phyloP scores from a whole-genome alignment of 2,113 vertebrate species.

The Speoplatyrhinus poulsoni region DNA sequence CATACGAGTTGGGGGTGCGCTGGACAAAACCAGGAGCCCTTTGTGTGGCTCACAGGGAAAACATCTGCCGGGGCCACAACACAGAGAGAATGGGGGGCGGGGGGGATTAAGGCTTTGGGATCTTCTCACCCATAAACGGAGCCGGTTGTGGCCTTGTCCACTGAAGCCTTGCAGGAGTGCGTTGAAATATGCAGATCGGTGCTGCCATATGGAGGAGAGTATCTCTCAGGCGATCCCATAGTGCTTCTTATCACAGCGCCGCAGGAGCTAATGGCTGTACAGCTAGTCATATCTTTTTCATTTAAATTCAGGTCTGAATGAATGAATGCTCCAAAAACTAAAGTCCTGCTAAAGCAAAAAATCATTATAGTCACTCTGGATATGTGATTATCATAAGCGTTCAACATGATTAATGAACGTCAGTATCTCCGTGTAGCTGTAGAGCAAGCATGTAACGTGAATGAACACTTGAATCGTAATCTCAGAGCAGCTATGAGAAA shows the following conservation, averaged over 20 bases:
- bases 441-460: too few species aligned
- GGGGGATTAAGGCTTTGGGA: constrained; percentile 42
- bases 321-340: constrained; percentile 34
- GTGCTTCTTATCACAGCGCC: constrained; percentile 47
- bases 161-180: not conserved
- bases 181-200: constrained; percentile 35
- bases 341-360: constrained; percentile 27
- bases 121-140: constrained; percentile 28
- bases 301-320: constrained; percentile 47
- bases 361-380: constrained; percentile 39
- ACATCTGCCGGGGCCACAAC: constrained; percentile 66
- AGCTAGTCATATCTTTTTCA: constrained; percentile 46
- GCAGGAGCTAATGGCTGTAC: constrained; percentile 39
- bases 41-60: constrained; percentile 68
- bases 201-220: constrained; percentile 26
- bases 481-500: too few species aligned
- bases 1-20: constrained; percentile 57
- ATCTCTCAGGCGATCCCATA: constrained; percentile 13
- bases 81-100: constrained; percentile 14
- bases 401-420: constrained; percentile 35
- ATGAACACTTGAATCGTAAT: too few species aligned
- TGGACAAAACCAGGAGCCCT: constrained; percentile 67
- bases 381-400: not conserved
- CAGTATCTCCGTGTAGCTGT: too few species aligned
- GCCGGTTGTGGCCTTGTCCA: constrained; percentile 15